Evolutionary conservation across 2,113 vertebrate genomes (phyloP), one percentile per base, ranked within the genome.

Genomic region (Macrotis lagotis): DNA sequence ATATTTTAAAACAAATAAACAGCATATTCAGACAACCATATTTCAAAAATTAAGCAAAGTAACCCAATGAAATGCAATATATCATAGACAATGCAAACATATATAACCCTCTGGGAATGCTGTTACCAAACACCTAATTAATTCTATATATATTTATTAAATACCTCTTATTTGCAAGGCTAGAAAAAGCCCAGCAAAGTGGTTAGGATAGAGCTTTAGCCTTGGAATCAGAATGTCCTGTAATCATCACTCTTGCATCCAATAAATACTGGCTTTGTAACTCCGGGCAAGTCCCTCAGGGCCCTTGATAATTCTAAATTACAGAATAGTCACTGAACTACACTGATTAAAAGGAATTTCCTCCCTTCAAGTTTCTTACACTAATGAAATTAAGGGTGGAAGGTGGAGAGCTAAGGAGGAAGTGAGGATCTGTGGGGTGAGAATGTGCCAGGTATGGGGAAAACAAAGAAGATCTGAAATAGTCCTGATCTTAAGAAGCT

Each of bases 1-100:
- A 95, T 96, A 96, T 94, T 94, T 53, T 48, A 55, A 94, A 92
- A 93, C 90, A 93, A 83, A 22, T 91, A 96, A 95, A 95, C 94
- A 97, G 92, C 91, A 51, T 53, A 52, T 50, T 48, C 51, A 47
- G 88, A 51, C 94, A 93, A 89, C 94, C 51, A 90, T 94, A 48
- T 95, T 91, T 88, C 50, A 74, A 59, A 48, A 93, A 51, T 52
- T 91, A 91, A 94, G 47, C 92, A 59, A 26, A 0, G 0, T 92
- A 94, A 92, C 11, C 44, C 51, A 37, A 94, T 53, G 74, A 66
- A 51, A 48, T 90, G 9, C 31, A 51, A 88, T 50, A 66, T 47
- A 22, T 37, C 47, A 26, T n/a, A 66, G 94, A 74, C 91, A 93
- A 44, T n/a, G 31, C 48, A 8, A 83, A 22, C 19, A 24, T 44